Evolutionary conservation across 2,797 vertebrate genomes (phyloP).

Genomic region (Todus mexicanus): DNA sequence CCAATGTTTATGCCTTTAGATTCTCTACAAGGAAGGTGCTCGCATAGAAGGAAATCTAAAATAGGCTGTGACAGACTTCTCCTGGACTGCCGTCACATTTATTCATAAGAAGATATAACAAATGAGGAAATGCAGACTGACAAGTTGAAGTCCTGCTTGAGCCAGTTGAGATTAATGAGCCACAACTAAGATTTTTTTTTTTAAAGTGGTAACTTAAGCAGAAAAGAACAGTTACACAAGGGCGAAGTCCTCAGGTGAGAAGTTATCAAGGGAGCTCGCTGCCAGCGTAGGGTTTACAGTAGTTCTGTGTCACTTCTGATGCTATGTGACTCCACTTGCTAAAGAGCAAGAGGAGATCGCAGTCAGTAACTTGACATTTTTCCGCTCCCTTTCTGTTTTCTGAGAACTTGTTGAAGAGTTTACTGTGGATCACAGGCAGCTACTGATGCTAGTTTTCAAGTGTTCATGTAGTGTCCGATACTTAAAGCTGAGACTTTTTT

Average conservation of each 20-base stretch:
- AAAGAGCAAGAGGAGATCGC: neutral
- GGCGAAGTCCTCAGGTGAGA: neutral
- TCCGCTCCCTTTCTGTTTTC: neutral
- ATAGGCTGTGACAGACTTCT: neutral
- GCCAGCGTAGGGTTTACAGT: neutral
- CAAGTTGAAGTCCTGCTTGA: neutral
- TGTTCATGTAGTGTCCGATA: neutral
- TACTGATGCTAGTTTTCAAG: neutral
- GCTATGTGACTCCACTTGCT: neutral
- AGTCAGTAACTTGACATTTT: neutral
- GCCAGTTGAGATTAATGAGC: neutral
- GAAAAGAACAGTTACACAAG: neutral
- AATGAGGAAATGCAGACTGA: neutral
- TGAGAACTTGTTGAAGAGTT: neutral
- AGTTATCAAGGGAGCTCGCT: rapidly evolving
- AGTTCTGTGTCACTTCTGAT: neutral
- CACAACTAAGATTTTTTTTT: neutral
- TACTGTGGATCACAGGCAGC: neutral
- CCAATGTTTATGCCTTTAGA: neutral
- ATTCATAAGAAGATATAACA: neutral
- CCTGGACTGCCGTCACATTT: neutral
- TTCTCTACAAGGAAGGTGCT: neutral
- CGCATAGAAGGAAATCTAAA: neutral
- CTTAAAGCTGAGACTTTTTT: neutral
- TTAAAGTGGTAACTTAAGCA: neutral